Conservation (phyloP, 1,140 invertebrate species). For the Eulimnadia texana region DNA sequence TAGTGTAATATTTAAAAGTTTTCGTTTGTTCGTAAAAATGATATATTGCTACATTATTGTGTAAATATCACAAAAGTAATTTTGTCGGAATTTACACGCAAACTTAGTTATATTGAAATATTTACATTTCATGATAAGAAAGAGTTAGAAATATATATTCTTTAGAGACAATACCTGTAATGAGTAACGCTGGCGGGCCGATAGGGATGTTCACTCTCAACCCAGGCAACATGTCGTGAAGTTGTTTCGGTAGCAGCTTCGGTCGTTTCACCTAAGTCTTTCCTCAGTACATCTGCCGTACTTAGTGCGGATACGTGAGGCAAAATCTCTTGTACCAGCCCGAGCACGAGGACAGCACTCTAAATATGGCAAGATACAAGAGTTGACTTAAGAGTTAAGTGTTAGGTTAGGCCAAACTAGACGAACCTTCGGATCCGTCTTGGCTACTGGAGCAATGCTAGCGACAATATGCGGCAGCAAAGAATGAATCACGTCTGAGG, state of each 20-base stretch:
- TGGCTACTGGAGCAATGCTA: slow-evolving; percentile 62
- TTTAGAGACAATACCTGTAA: slow-evolving; percentile 48
- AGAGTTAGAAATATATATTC: too few relatives aligned
- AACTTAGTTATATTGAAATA: background rate
- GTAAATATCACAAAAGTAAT: background rate
- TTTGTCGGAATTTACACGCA: background rate
- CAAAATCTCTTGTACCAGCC: slow-evolving; percentile 73
- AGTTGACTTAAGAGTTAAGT: background rate
- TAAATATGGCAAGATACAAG: slow-evolving; percentile 20
- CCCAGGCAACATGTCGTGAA: slow-evolving; percentile 59
- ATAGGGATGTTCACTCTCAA: slow-evolving; percentile 95
- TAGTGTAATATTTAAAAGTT: too few relatives aligned
- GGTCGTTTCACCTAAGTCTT: slow-evolving; percentile 13
- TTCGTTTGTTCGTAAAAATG: too few relatives aligned
- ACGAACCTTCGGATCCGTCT: slow-evolving; percentile 58
- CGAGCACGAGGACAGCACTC: slow-evolving; percentile 82
- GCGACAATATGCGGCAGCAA: slow-evolving; percentile 62
- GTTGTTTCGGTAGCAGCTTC: slow-evolving; percentile 7
- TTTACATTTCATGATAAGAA: background rate
- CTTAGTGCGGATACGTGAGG: slow-evolving; percentile 67
- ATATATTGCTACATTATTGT: too few relatives aligned
- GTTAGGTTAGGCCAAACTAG: background rate
- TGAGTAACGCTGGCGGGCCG: slow-evolving; percentile 73
- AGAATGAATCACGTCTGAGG: slow-evolving; percentile 46
- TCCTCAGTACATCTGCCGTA: slow-evolving; percentile 8